Conservation (phyloP, 2,888 invertebrate genomes). For the Callosobruchus maculatus region DNA sequence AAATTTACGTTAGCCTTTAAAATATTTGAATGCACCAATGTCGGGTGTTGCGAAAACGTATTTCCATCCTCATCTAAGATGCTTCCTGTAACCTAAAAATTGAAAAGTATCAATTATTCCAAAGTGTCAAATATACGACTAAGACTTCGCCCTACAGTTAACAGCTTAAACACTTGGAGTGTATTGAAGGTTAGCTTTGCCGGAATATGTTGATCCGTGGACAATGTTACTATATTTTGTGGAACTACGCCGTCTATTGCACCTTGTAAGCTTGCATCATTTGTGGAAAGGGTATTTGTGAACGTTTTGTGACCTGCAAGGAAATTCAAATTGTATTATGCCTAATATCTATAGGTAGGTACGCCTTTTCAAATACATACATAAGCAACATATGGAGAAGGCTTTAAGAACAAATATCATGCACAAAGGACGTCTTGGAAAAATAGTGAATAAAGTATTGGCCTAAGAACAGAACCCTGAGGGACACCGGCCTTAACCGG, state of each 20-base stretch:
- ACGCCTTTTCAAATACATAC: too few species aligned
- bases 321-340: background rate
- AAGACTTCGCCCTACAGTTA: slow-evolving; percentile 44
- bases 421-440: too few species aligned
- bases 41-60: slow-evolving; percentile 50
- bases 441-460: too few species aligned
- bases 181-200: slow-evolving; percentile 53
- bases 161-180: slow-evolving; percentile 50
- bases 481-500: too few species aligned
- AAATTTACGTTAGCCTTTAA: slow-evolving; percentile 51
- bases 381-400: too few species aligned
- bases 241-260: slow-evolving; percentile 51
- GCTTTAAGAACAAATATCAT: too few species aligned
- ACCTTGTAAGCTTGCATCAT: slow-evolving; percentile 43
- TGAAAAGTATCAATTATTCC: too few species aligned
- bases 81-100: slow-evolving; percentile 51
- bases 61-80: slow-evolving; percentile 47
- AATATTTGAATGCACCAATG: slow-evolving; percentile 45
- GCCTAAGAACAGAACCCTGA: too few species aligned
- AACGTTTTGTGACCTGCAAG: slow-evolving; percentile 52
- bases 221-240: slow-evolving; percentile 49
- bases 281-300: slow-evolving; percentile 38
- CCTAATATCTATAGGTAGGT: too few species aligned
- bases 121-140: too few species aligned
- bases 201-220: slow-evolving; percentile 47